Percentiles rank a stretch among this genome's conserved stretches.
These are phyloP conservation scores for Tenualosa thibaudeaui DNA, from an alignment of 2,797 vertebrate genomes.

Conservation along the genomic window DNA sequence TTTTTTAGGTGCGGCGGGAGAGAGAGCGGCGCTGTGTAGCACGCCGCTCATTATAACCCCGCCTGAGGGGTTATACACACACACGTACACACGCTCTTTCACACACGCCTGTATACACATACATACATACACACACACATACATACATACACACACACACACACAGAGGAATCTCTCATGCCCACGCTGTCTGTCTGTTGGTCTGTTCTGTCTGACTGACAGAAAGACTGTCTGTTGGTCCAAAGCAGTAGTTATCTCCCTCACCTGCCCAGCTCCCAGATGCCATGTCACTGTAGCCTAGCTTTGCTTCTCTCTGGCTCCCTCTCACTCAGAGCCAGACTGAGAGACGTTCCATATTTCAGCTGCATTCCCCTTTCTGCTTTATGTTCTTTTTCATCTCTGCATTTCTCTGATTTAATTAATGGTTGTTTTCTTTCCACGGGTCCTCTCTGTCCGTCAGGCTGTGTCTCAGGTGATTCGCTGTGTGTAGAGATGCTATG, in stretches of 20 bases:
- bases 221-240: neutral
- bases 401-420: neutral
- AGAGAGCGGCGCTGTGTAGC: neutral
- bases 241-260: neutral
- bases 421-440: neutral
- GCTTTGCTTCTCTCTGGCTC: neutral
- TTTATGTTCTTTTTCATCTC: neutral
- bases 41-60: conserved; percentile 49
- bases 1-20: neutral
- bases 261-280: neutral
- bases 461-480: neutral
- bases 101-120: neutral
- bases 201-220: neutral
- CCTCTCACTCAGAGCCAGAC: conserved; percentile 22
- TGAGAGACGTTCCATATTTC: neutral
- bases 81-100: neutral
- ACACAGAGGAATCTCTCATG: neutral
- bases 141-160: neutral
- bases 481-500: neutral
- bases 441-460: too few species aligned
- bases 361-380: neutral
- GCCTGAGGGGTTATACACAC: conserved; percentile 42
- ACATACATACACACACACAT: neutral
- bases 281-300: neutral
- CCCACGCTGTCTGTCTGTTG: neutral